Base-by-base conservation (phyloP, 2,888 invertebrate species). In the Drosophila formosana region DNA sequence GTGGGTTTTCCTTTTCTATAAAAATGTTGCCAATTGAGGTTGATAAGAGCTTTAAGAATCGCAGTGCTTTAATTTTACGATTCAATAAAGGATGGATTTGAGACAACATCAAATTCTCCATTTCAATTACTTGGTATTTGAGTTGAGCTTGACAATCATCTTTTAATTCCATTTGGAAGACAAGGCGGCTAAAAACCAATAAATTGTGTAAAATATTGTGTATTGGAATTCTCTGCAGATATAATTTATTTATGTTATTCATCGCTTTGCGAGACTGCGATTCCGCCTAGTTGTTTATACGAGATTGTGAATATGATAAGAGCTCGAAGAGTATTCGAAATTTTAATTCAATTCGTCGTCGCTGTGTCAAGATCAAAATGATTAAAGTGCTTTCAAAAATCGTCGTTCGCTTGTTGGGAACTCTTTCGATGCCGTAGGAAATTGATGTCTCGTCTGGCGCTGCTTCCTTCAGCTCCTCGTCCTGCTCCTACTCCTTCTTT, bases 371-470 rank as follows among this genome's bases (percentile, higher is more conserved):
- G 8, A 34, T 34, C 34, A 11, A 9, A 11, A 11, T 34, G 34
- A 34, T 34, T 34, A 9, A 9, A 34, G 9, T 34, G 34, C 34
- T 34, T 11, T 34, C 9, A 34, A 34, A 34, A 34, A 32, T 32
- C 18, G 18, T 18, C 18, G 32, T 32, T 32, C 6, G 7, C 3
- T 9, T 34, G 34, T 9, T 34, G 9, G 3, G 34, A n/a, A 51
- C 23, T 51, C 28, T 58, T 52, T 69, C 47, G 23, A 39, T 47
- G 13, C 26, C 39, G 30, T 34, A 43, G 41, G 41, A 43, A 53
- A 53, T 41, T 53, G 23, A 30, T 53, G 53, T 41, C 53, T 43
- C 28, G 53, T 41, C 53, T 43, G 18, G 53, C 18, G 13, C 18
- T 37, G 34, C 26, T 9, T 28, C 7, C 13, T 32, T 5, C 41